Percentiles rank a stretch among this genome's conserved stretches.
phyloP scores from a whole-genome alignment of 2,888 invertebrate species.

The Cephalotes varians region DNA sequence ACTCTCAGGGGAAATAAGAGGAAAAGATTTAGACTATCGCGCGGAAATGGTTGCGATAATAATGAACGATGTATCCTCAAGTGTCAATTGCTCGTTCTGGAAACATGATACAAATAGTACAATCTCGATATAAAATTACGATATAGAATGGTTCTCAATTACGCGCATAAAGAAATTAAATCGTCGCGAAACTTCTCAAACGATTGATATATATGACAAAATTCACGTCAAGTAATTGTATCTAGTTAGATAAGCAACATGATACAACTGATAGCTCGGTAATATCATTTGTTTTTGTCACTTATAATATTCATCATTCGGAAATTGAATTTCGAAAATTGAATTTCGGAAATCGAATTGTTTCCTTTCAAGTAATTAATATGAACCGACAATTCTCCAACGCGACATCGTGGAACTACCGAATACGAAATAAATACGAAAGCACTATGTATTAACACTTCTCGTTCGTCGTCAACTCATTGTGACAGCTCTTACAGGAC shows the following conservation, averaged over 20 bases:
- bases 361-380: slow-evolving; percentile 22
- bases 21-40: background rate
- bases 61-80: background rate
- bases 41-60: background rate
- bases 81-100: background rate
- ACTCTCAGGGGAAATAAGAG: background rate
- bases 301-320: background rate
- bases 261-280: background rate
- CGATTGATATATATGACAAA: background rate
- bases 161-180: background rate
- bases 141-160: background rate
- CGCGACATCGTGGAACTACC: background rate
- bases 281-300: background rate
- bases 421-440: slow-evolving; percentile 11
- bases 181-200: background rate
- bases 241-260: background rate
- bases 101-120: background rate
- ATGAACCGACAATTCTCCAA: background rate
- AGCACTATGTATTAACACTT: slow-evolving; percentile 56
- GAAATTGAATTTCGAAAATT: too few relatives aligned
- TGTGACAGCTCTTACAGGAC: slow-evolving; percentile 64
- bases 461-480: slow-evolving; percentile 61
- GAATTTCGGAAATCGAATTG: background rate
- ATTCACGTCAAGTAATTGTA: background rate
- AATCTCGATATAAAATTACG: background rate